Conservation (phyloP, 2,888 invertebrate genomes). For the Doris montereyensis region DNA sequence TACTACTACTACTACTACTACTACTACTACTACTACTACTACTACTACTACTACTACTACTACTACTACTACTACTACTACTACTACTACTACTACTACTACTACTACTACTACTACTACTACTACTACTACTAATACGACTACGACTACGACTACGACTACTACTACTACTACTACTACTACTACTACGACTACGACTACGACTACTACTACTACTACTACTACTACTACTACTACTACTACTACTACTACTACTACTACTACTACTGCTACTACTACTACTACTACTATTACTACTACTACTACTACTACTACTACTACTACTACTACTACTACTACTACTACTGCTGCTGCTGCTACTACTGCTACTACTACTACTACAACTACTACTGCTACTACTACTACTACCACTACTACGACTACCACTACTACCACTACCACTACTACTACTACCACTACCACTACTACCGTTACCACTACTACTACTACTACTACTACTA, state of each 20-base stretch:
- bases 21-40: constrained; percentile 22
- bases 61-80: constrained; percentile 24
- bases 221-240: constrained; percentile 24
- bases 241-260: constrained; percentile 3
- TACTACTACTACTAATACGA: constrained; percentile 10
- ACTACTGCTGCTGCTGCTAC: constrained; percentile 8
- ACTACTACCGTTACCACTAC: background rate
- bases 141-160: background rate
- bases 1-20: constrained; percentile 11
- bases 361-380: background rate
- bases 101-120: constrained; percentile 14
- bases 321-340: constrained; percentile 24
- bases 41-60: constrained; percentile 24
- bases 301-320: constrained; percentile 24
- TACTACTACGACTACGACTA: constrained; percentile 11
- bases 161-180: background rate
- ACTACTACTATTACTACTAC: constrained; percentile 21
- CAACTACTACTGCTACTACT: background rate
- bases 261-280: constrained; percentile 10
- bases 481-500: constrained; percentile 9
- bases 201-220: constrained; percentile 20
- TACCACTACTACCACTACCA: background rate
- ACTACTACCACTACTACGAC: too few relatives aligned
- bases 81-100: constrained; percentile 18
- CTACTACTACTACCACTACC: background rate